These are phyloP conservation scores for Epinephelus lanceolatus DNA, from an alignment of 2,113 vertebrate species.

Conservation along the genomic window DNA sequence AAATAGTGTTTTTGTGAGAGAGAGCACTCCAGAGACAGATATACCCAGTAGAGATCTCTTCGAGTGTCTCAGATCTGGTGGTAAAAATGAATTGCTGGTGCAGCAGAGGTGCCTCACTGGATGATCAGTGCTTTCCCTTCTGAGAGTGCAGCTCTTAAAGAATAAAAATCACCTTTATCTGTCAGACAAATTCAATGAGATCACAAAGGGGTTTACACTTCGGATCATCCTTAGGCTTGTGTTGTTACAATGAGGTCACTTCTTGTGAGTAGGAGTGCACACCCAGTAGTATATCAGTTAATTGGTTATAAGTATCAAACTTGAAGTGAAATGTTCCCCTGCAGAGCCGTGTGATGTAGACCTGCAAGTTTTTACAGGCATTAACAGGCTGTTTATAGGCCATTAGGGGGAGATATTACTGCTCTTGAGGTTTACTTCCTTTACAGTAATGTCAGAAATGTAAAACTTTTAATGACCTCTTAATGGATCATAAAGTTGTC, in stretches of 20 bases:
- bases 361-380: constrained; percentile 12
- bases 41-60: constrained; percentile 29
- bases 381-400: constrained; percentile 12
- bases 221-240: neutral
- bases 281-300: neutral
- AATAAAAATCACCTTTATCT: constrained; percentile 43
- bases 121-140: constrained; percentile 38
- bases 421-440: neutral
- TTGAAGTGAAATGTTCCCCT: neutral
- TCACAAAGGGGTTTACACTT: neutral
- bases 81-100: constrained; percentile 37
- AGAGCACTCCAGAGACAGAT: constrained; percentile 38
- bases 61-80: constrained; percentile 46
- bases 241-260: neutral
- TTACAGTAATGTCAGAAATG: constrained; percentile 17
- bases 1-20: constrained; percentile 15
- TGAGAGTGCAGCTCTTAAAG: neutral
- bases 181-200: constrained; percentile 20
- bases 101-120: constrained; percentile 30
- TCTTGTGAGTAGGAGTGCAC: neutral
- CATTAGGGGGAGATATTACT: neutral
- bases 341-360: constrained; percentile 2
- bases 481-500: constrained; percentile 2
- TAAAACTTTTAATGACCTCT: constrained; percentile 30
- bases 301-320: constrained; percentile 7